Evolutionary conservation across 1,140 invertebrate genomes (phyloP), one percentile per base, ranked within the genome.

Genomic region (Amphibalanus amphitrite): DNA sequence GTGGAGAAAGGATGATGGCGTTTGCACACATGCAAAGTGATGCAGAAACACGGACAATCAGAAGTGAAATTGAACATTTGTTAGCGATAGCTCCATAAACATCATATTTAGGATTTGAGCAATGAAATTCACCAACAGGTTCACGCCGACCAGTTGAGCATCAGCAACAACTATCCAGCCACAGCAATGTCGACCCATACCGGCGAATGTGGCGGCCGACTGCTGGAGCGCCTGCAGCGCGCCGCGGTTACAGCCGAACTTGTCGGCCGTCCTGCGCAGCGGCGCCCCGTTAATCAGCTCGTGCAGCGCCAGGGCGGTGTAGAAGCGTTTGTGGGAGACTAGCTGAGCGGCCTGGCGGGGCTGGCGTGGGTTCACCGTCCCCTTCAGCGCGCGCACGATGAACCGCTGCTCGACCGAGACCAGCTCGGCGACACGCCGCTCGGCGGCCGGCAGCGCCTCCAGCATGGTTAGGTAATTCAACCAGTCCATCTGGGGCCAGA

Each of bases 131-230:
- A n/a, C n/a, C n/a, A n/a, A n/a, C n/a, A n/a, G n/a, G n/a, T n/a
- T n/a, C n/a, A n/a, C n/a, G n/a, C n/a, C 33, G 33, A 38, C 33
- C 33, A 38, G 33, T 6, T 38, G 33, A 38, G 33, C 33, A 38
- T 38, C 33, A 38, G 33, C 4, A 15, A 38, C 33, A 38, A 38
- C 15, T 4, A 38, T 15, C 15, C 4, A 38, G 33, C 33, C 4
- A 15, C 33, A 6, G 33, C 33, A 38, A n/a, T n/a, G n/a, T n/a
- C n/a, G n/a, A n/a, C n/a, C n/a, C 33, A 20, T 84, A 87, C 94
- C 95, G 70, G 96, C 93, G 87, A 97, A 97, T 30, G 93, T 95
- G 33, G 95, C 88, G n/a, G 95, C 89, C 69, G 90, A 88, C 79
- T 97, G 93, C 81, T 98, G 96, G 30, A 98, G 82, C 74, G 90